A percentile compares a stretch with the other conserved stretches of the same genome.
Conservation (phyloP, 2,113 vertebrate genomes). For the Dermatemys mawii region DNA sequence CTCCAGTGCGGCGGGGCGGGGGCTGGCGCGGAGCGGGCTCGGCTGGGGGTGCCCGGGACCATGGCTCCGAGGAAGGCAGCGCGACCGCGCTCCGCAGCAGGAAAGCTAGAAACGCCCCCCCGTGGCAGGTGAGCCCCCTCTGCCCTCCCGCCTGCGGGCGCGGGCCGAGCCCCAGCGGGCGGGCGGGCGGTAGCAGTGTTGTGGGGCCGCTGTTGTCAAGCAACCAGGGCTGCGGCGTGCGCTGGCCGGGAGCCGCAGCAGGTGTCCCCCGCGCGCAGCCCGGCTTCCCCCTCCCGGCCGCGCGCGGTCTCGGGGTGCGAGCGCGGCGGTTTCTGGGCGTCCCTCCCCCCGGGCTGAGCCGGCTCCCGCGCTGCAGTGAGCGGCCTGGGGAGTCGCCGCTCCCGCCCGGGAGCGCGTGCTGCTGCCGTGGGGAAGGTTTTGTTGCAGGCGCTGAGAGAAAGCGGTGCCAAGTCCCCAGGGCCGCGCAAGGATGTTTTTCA, state of each 20-base stretch:
- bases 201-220: slow-evolving; percentile 74
- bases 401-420: background rate
- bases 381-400: background rate
- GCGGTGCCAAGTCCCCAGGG: background rate
- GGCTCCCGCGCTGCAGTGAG: background rate
- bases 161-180: background rate
- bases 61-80: slow-evolving; percentile 67
- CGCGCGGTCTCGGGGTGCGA: background rate
- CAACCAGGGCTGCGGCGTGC: slow-evolving; percentile 1
- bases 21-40: background rate
- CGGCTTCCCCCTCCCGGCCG: background rate
- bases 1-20: background rate
- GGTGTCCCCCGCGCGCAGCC: no score
- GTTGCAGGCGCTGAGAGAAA: background rate
- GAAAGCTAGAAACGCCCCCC: slow-evolving; percentile 77
- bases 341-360: background rate
- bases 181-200: background rate
- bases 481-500: no score
- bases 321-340: no score
- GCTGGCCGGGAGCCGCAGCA: background rate
- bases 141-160: no score
- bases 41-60: background rate
- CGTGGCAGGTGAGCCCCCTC: slow-evolving; percentile 76
- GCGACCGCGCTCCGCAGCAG: slow-evolving; percentile 77
- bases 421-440: background rate